phyloP scores from a whole-genome alignment of 2,113 vertebrate genomes.

The Coreoperca whiteheadi region DNA sequence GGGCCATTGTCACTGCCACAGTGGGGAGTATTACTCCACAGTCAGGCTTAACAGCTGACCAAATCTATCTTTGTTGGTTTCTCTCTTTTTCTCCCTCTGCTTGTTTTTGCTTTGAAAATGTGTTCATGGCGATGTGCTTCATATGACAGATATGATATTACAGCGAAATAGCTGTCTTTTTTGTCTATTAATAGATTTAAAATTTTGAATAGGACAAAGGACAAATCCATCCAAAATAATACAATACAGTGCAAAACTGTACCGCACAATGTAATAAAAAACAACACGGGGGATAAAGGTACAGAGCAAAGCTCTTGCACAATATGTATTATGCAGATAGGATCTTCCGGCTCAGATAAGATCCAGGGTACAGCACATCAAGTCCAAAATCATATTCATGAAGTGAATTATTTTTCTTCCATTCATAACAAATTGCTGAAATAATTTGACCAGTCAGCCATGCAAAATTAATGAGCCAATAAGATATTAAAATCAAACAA shows the following conservation, averaged over 20 bases:
- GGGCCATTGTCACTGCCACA: constrained; percentile 62
- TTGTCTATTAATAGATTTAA: constrained; percentile 11
- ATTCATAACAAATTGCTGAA: not conserved
- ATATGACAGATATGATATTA: constrained; percentile 4
- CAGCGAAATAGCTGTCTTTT: not conserved
- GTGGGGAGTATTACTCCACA: constrained; percentile 58
- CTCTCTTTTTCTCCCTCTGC: constrained; percentile 7
- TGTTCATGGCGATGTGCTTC: constrained; percentile 13
- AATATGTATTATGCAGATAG: not conserved
- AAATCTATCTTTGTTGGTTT: constrained; percentile 55
- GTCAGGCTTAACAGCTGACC: constrained; percentile 65
- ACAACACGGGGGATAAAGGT: not conserved
- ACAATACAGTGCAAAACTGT: not conserved
- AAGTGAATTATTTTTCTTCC: not conserved
- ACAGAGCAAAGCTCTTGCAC: not conserved
- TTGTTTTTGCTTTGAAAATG: constrained; percentile 31
- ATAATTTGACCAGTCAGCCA: not conserved
- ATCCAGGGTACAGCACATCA: not conserved
- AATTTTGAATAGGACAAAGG: not conserved
- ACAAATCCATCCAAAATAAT: not conserved
- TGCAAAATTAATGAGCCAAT: not conserved
- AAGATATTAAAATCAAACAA: not conserved
- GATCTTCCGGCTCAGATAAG: not conserved
- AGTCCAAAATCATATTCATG: not conserved
- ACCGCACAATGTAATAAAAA: not conserved